Conservation (phyloP, 1,140 invertebrate species). For the Bombus vancouverensis region DNA sequence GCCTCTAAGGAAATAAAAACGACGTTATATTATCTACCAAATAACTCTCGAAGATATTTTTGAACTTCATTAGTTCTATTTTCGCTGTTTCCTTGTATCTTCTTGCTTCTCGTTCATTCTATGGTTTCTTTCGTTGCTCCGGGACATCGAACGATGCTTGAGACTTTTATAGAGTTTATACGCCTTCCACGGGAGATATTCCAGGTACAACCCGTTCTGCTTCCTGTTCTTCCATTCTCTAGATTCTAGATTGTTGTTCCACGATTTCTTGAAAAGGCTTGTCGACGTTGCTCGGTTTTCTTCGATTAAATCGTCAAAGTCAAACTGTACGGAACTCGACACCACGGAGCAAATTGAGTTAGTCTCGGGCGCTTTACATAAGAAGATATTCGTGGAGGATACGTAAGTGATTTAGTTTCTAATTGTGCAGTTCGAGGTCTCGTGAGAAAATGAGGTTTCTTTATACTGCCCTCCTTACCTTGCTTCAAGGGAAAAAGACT, state of each 20-base stretch:
- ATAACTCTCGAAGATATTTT: not conserved
- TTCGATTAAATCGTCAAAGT: slow-evolving; percentile 17
- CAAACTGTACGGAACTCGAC: not conserved
- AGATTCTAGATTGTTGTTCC: not conserved
- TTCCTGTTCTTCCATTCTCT: slow-evolving; percentile 28
- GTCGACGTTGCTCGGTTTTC: not conserved
- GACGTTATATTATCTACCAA: not conserved
- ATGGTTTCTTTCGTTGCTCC: not conserved
- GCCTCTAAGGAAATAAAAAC: not conserved
- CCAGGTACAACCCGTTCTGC: not conserved
- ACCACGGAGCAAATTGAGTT: not conserved
- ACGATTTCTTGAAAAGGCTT: slow-evolving; percentile 18
- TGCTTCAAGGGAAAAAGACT: no score
- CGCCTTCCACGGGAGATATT: not conserved
- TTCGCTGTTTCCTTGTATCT: not conserved
- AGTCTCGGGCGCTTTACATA: not conserved
- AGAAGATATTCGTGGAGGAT: not conserved
- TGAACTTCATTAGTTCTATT: slow-evolving; percentile 1
- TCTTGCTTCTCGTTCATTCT: not conserved
- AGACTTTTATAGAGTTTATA: slow-evolving; percentile 18
- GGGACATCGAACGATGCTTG: not conserved
- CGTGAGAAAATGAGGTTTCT: not conserved
- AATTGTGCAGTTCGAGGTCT: not conserved
- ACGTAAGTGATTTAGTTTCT: not conserved
- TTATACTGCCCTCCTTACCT: no score